These are phyloP conservation scores for Mionectes olivaceus DNA, from an alignment of 2,797 vertebrate genomes.

Conservation along the genomic window DNA sequence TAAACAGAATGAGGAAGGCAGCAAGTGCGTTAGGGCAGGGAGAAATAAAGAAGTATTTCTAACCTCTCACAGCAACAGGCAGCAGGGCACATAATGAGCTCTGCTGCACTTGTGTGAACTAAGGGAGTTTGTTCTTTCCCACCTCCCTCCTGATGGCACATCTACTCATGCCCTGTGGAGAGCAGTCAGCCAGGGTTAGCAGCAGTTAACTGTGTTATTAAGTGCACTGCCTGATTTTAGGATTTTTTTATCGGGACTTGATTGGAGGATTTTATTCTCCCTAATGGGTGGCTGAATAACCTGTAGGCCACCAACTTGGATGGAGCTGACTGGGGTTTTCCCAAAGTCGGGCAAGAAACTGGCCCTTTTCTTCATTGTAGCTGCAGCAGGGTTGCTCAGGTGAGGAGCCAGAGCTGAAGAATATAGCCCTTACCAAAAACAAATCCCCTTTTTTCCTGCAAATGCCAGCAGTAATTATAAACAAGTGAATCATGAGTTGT, in stretches of 20 bases:
- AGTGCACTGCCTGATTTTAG: not conserved
- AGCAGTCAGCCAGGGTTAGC: conserved; percentile 32
- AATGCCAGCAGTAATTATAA: not conserved
- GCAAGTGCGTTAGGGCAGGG: conserved; percentile 45
- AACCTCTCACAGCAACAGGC: conserved; percentile 39
- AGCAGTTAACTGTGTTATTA: conserved; percentile 7
- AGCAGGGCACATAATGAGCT: conserved; percentile 54
- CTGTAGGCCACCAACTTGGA: not conserved
- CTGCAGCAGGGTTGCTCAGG: not conserved
- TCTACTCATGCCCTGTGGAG: not conserved
- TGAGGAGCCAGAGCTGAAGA: not conserved
- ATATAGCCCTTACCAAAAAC: not conserved
- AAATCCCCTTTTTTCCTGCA: not conserved
- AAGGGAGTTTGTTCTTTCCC: conserved; percentile 10
- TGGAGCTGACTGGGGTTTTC: not conserved
- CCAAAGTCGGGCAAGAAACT: not conserved
- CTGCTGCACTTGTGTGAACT: conserved; percentile 33
- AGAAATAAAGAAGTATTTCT: conserved; percentile 36
- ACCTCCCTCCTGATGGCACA: not conserved
- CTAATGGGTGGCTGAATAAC: not conserved
- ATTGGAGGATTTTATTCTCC: not conserved
- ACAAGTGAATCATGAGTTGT: not conserved
- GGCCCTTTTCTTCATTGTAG: not conserved
- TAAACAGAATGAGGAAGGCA: conserved; percentile 58
- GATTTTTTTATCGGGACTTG: not conserved